Conservation (phyloP, 2,888 invertebrate genomes). For the Campoplex capitator region DNA sequence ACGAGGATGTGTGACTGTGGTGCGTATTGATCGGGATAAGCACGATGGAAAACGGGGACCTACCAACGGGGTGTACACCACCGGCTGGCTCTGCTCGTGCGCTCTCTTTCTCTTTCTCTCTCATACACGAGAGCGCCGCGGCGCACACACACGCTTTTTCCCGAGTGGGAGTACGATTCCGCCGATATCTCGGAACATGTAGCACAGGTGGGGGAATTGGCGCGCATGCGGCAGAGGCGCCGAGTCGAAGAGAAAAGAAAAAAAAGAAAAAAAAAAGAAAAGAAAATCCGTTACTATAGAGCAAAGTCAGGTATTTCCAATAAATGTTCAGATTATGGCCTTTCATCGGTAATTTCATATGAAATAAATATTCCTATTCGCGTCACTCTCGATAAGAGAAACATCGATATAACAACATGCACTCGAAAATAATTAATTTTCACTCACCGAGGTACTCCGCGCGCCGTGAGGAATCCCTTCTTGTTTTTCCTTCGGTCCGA, state of each 20-base stretch:
- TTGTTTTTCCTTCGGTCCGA: neutral
- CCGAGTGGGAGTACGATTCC: conserved; percentile 57
- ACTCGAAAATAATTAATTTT: neutral
- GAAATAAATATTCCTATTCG: neutral
- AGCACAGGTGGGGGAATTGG: conserved; percentile 58
- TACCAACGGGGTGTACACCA: conserved; percentile 66
- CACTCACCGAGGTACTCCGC: conserved; percentile 12
- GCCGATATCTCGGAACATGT: conserved; percentile 30
- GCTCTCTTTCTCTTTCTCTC: conserved; percentile 17
- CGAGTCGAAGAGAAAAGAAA: conserved; percentile 20
- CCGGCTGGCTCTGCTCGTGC: conserved; percentile 43
- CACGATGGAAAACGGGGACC: conserved; percentile 73
- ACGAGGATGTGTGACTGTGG: conserved; percentile 55
- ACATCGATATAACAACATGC: neutral
- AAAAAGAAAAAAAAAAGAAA: conserved; percentile 11
- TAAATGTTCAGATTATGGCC: neutral
- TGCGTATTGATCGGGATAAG: conserved; percentile 75
- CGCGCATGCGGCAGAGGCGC: conserved; percentile 71
- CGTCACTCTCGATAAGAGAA: neutral
- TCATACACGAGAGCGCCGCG: too few relatives aligned
- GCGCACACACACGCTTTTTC: conserved; percentile 20
- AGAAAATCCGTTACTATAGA: neutral
- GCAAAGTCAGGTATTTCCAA: neutral
- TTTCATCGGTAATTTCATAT: neutral
- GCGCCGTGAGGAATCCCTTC: neutral